These are phyloP conservation scores for Alligator mississippiensis DNA, from an alignment of 2,113 vertebrate species.

Conservation along the genomic window DNA sequence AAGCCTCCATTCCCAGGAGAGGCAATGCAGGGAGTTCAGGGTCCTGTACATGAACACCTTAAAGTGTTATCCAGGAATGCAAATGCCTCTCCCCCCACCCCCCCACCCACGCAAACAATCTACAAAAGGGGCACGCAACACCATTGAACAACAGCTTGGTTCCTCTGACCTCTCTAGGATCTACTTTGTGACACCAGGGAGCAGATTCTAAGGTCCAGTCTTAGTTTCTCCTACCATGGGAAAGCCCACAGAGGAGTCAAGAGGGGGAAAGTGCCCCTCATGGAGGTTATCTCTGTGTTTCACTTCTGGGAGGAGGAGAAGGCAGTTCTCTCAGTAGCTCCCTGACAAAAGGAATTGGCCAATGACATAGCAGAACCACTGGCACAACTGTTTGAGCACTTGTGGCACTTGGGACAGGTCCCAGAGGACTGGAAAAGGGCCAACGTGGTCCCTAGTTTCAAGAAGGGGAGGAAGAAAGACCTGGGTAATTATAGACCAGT, in stretches of 20 bases:
- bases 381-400: too few species aligned
- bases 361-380: too few species aligned
- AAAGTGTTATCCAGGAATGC: background rate
- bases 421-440: too few species aligned
- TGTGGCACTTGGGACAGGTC: too few species aligned
- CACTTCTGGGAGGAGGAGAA: background rate
- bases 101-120: background rate
- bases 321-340: background rate
- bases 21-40: background rate
- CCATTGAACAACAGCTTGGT: background rate
- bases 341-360: background rate
- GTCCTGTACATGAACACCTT: background rate
- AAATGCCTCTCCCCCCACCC: background rate
- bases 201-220: background rate
- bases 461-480: too few species aligned
- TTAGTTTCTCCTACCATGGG: background rate
- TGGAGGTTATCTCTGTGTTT: background rate
- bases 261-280: background rate
- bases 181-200: background rate
- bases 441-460: too few species aligned
- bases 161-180: background rate
- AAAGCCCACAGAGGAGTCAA: background rate
- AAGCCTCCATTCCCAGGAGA: background rate
- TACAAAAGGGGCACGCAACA: background rate
- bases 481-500: too few species aligned